These are phyloP conservation scores for Monomorium pharaonis DNA, from an alignment of 1,140 invertebrate genomes.

Conservation along the genomic window DNA sequence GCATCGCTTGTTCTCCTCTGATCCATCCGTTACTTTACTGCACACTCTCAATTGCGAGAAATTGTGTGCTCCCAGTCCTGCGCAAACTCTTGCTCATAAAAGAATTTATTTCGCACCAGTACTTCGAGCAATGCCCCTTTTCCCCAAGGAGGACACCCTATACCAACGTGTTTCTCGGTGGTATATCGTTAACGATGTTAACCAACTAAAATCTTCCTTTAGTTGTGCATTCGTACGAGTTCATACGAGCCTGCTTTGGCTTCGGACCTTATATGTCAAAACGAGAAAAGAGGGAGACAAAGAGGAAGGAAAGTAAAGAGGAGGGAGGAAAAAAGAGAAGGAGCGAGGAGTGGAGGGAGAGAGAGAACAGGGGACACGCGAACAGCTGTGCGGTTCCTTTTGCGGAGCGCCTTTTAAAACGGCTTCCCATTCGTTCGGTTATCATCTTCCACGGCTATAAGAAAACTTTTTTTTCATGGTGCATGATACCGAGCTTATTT, in stretches of 20 bases:
- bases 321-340: not conserved
- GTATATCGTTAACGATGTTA: constrained; percentile 32
- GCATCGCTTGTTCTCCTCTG: not conserved
- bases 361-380: constrained; percentile 13
- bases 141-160: constrained; percentile 6
- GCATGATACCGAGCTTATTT: not conserved
- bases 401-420: constrained; percentile 71
- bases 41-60: not conserved
- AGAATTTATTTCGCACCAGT: not conserved
- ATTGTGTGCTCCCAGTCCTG: not conserved
- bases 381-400: constrained; percentile 75
- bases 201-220: constrained; percentile 56
- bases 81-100: not conserved
- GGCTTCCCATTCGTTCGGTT: constrained; percentile 6
- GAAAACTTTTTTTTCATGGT: not conserved
- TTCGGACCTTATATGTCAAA: constrained; percentile 68
- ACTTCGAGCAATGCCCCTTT: not conserved
- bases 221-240: constrained; percentile 13
- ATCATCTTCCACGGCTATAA: constrained; percentile 35
- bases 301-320: not conserved
- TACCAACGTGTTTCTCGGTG: not conserved
- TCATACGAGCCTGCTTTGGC: constrained; percentile 40
- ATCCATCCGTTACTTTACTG: not conserved
- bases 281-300: constrained; percentile 22
- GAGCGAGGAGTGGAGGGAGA: constrained; percentile 5